Base-by-base conservation (phyloP, 2,797 vertebrate genomes). In the Darevskia nairensis region DNA sequence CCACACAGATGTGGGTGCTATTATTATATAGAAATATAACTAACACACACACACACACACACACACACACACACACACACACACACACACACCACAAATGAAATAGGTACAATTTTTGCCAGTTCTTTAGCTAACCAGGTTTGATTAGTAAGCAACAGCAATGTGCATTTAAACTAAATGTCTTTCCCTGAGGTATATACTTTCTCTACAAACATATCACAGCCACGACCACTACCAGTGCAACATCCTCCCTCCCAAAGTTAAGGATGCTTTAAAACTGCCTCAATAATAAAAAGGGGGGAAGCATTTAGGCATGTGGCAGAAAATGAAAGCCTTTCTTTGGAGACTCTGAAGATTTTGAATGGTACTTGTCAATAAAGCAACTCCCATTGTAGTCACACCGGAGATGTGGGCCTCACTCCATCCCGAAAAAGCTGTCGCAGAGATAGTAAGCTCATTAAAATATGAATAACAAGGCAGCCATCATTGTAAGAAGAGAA, bases 301-400 rank as follows among this genome's bases (percentile, higher is more conserved):
- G 35, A 19, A 93, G 92, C 93, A 93, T 94, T 90, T 94, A 93
- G 94, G 94, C 94, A 94, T 95, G 95, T 86, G 93, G 95, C 93
- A 93, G 95, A 95, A 97, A 98, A 98, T 97, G 96, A 97, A 96
- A 97, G 97, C 94, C 97, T 97, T 96, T 98, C 97, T 97, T 97
- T 97, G 97, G 97, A 96, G 96, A 97, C 97, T 96, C 94, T 93
- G 95, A 97, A 96, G 95, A 95, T 94, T 94, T 95, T 98, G 97
- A 99, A 99, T 98, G 96, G 98, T 96, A 96, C 97, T 98, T 98
- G 97, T 98, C 98, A 98, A 96, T 98, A 98, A 98, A 96, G 96
- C 97, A 90, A 97, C 97, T 97, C 96, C 98, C 97, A 98, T 98
- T 98, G 97, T 97, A 94, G 95, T 95, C 94, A 95, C 95, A 89